phyloP scores from a whole-genome alignment of 2,113 vertebrate genomes.

The Trematocara variabile region DNA sequence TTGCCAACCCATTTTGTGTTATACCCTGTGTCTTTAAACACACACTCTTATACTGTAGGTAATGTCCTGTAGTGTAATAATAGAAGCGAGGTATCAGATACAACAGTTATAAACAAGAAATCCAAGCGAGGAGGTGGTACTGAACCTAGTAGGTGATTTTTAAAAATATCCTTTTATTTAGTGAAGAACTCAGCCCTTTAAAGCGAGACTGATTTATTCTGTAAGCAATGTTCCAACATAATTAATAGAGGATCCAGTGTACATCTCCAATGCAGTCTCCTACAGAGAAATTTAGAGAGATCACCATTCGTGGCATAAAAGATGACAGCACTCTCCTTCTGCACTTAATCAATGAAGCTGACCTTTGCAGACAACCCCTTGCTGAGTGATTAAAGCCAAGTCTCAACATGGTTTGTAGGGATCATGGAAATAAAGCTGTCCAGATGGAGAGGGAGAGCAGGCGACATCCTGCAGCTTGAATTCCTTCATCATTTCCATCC shows the following conservation, averaged over 20 bases:
- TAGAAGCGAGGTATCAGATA: not conserved
- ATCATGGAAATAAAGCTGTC: conserved; percentile 39
- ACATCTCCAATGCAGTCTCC: conserved; percentile 18
- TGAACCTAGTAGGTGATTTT: not conserved
- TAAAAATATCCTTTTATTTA: not conserved
- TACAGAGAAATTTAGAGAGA: conserved; percentile 56
- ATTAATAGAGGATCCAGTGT: conserved; percentile 18
- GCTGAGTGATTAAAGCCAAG: conserved; percentile 76
- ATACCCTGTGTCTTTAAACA: not conserved
- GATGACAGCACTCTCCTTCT: conserved; percentile 64
- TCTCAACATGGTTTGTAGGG: conserved; percentile 36
- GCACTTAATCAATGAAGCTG: conserved; percentile 69
- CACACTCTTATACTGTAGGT: not conserved
- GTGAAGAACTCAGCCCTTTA: not conserved
- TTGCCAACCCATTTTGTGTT: not conserved
- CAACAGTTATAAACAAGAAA: not conserved
- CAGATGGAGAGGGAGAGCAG: conserved; percentile 39
- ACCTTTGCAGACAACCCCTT: conserved; percentile 70
- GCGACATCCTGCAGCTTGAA: conserved; percentile 9
- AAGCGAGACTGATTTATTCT: conserved; percentile 14
- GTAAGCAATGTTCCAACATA: not conserved
- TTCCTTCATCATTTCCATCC: conserved; percentile 22
- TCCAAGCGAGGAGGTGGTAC: not conserved
- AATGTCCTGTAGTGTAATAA: not conserved
- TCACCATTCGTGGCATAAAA: conserved; percentile 56